Conservation (phyloP, 2,888 invertebrate species). For the Morpho achilles region DNA sequence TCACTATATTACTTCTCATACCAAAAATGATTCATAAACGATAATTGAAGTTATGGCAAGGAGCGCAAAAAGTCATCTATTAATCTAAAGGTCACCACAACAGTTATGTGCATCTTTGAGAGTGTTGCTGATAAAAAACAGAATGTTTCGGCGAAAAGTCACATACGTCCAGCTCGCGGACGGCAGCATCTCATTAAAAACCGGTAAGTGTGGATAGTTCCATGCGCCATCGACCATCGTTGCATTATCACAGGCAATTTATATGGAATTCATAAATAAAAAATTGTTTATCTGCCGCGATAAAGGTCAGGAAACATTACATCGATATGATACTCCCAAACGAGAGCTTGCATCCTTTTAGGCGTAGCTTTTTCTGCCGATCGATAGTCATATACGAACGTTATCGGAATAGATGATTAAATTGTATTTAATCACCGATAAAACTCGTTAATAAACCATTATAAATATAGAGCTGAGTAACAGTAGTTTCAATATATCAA, state of each 20-base stretch:
- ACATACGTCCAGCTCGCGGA: conserved; percentile 24
- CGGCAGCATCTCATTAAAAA: conserved; percentile 28
- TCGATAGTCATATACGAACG: too few species aligned
- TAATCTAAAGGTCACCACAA: conserved; percentile 14
- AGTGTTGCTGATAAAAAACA: conserved; percentile 27
- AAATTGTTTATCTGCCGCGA: too few species aligned
- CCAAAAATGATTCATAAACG: conserved; percentile 5
- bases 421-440: background rate
- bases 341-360: too few species aligned
- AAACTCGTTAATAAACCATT: too few species aligned
- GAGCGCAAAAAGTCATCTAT: conserved; percentile 6
- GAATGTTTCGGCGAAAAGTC: conserved; percentile 32
- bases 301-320: too few species aligned
- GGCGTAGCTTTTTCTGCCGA: too few species aligned
- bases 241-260: conserved; percentile 11
- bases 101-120: conserved; percentile 18
- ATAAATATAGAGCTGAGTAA: too few species aligned
- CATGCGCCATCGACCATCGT: conserved; percentile 18
- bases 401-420: too few species aligned
- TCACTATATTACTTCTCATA: background rate
- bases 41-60: conserved; percentile 4
- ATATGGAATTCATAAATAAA: conserved; percentile 7
- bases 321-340: too few species aligned
- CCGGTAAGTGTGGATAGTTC: conserved; percentile 33
- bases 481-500: too few species aligned